Evolutionary conservation across 2,113 vertebrate species (phyloP), one percentile per base, ranked within the genome.

Genomic region (Antigone vipio): DNA sequence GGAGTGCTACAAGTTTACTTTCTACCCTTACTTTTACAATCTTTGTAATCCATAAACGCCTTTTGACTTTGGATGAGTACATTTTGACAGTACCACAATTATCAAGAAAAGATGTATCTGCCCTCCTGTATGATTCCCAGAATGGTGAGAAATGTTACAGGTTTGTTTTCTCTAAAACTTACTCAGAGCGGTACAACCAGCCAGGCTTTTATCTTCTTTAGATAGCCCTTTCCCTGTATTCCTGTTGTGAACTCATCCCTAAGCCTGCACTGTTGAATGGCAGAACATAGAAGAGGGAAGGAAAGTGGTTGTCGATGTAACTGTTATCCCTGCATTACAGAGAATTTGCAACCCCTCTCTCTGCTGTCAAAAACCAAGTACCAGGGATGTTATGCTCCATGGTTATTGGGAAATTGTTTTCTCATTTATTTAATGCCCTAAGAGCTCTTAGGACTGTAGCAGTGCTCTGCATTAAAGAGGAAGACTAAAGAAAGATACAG

Each of bases 301-400:
- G 71, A 11, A 27, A 45, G 15, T 13, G 19, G 3, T 35, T 62
- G 44, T 2, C 1, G 76, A 58, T 49, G 6, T 20, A 38, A 53
- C 44, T 62, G 26, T 38, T 85, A 32, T 16, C 35, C 24, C 14
- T 53, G 17, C 23, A 20, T 26, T 60, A 67, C 30, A 58, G 18
- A 63, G 40, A 67, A 63, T 34, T 88, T 84, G 18, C 35, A 67
- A 38, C 21, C 6, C 9, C 34, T 38, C 38, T 44, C 26, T 80
- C 60, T 73, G 45, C 24, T 86, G 42, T 67, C n/a, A 73, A 9
- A 87, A 83, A 35, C 0, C 19, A 60, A 47, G 30, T 30, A 24
- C 6, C n/a, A 42, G 40, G 29, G 29, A 40, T 34, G 0, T 55
- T 52, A 52, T 1, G 1, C 23, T 40, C 45, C 16, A 6, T 12